Conservation (phyloP, 2,113 vertebrate genomes). For the Dasyornis broadbenti region DNA sequence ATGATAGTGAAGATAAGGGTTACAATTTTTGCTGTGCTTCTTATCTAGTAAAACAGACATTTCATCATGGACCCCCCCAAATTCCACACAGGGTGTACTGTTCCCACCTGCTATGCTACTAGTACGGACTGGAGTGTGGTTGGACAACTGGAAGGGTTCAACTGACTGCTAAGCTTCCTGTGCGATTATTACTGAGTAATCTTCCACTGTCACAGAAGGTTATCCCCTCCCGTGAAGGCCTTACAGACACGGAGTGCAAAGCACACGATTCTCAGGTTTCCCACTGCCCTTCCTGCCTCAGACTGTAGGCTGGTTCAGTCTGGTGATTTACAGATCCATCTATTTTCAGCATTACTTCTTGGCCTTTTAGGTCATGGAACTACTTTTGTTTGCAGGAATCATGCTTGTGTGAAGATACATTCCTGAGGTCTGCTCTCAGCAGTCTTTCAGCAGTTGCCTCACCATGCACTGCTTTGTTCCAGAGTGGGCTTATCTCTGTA, state of each 20-base stretch:
- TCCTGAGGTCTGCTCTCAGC: neutral
- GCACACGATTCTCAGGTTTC: neutral
- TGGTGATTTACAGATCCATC: neutral
- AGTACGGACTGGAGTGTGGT: accelerated
- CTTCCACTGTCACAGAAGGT: neutral
- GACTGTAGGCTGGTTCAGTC: neutral
- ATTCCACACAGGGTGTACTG: accelerated
- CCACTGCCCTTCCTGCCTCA: neutral
- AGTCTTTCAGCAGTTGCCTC: neutral
- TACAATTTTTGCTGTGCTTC: neutral
- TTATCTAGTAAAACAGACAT: neutral
- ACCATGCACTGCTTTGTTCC: neutral
- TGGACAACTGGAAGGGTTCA: accelerated
- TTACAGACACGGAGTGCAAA: neutral
- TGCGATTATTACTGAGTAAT: neutral
- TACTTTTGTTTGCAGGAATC: neutral
- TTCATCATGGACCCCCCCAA: neutral
- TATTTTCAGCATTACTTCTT: neutral
- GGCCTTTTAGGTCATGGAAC: neutral
- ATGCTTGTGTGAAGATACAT: neutral
- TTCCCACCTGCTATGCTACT: neutral
- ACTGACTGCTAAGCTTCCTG: neutral
- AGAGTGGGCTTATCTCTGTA: neutral
- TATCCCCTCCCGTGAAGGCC: neutral
- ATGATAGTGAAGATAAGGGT: neutral